phyloP scores from a whole-genome alignment of 2,797 vertebrate genomes.

The Intellagama lesueurii region DNA sequence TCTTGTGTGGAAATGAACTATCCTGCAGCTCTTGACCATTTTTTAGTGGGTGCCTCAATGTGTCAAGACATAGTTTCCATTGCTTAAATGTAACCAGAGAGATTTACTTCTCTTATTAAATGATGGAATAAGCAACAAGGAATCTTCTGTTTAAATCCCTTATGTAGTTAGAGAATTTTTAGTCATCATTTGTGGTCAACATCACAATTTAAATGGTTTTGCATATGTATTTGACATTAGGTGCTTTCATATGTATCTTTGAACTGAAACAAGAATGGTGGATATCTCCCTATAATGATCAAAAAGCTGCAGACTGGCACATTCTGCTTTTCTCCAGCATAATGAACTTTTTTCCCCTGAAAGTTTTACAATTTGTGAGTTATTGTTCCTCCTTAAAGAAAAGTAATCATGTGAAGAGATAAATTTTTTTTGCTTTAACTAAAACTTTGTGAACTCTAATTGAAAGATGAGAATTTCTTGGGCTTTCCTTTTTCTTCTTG shows the following conservation, averaged over 20 bases:
- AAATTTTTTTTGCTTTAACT: not conserved
- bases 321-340: not conserved
- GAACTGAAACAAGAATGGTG: not conserved
- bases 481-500: not conserved
- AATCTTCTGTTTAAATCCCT: not conserved
- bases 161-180: too few species aligned
- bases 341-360: conserved; percentile 1
- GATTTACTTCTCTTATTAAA: not conserved
- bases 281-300: not conserved
- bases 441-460: conserved; percentile 1
- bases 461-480: not conserved
- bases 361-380: conserved; percentile 10
- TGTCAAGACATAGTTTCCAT: too few species aligned
- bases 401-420: not conserved
- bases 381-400: conserved; percentile 26
- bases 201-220: not conserved
- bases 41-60: too few species aligned
- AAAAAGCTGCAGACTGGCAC: not conserved
- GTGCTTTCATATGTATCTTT: not conserved
- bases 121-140: not conserved
- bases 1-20: too few species aligned
- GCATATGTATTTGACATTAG: not conserved
- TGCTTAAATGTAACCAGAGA: too few species aligned
- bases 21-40: too few species aligned
- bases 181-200: not conserved